Evolutionary conservation across 2,797 vertebrate species (phyloP).

Genomic region (Sebastes elongatus): DNA sequence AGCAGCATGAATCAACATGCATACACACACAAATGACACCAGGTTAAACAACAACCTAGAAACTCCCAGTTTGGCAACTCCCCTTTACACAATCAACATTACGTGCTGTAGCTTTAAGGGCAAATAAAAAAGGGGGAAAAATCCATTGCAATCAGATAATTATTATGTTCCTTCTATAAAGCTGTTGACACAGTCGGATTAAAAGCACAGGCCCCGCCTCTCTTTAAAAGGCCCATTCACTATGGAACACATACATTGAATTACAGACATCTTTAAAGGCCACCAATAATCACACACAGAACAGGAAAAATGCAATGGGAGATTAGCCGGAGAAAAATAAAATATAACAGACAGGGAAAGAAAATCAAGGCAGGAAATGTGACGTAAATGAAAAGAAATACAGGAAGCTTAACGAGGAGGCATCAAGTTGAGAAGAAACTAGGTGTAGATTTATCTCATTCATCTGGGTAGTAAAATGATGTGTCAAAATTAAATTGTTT

Average conservation of each 20-base stretch:
- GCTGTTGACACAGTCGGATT: not conserved
- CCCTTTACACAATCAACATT: not conserved
- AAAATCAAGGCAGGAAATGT: not conserved
- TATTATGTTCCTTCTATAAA: not conserved
- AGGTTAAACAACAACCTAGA: not conserved
- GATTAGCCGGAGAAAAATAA: not conserved
- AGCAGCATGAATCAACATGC: not conserved
- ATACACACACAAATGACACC: not conserved
- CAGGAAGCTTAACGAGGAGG: not conserved
- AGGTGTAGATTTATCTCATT: not conserved
- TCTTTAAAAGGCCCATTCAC: not conserved
- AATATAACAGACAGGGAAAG: not conserved
- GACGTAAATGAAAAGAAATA: not conserved
- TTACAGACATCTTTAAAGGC: not conserved
- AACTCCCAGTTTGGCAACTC: not conserved
- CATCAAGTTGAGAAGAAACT: not conserved
- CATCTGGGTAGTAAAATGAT: not conserved
- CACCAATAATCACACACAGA: not conserved
- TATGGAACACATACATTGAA: not conserved
- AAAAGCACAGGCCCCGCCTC: not conserved
- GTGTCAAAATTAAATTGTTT: not conserved
- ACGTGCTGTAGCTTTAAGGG: not conserved
- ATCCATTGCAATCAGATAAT: not conserved
- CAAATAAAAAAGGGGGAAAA: not conserved
- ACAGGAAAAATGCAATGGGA: not conserved